Percentiles rank a stretch among this genome's conserved stretches.
Evolutionary conservation across 1,140 invertebrate species (phyloP).

Genomic region (Leptinotarsa texana): DNA sequence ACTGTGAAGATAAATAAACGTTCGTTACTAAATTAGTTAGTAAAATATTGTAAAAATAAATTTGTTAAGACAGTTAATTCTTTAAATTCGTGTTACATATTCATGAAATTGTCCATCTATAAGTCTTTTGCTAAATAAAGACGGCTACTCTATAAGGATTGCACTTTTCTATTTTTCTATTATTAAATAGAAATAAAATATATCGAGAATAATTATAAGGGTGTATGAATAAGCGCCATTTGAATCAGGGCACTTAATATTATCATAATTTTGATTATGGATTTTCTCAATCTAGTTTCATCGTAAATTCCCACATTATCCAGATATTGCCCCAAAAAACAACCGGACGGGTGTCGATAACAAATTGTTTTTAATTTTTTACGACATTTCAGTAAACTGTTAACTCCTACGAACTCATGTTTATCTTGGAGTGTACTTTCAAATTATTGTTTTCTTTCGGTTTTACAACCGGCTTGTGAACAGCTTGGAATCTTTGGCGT

Average conservation of each 20-base stretch:
- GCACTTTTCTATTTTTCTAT: too few relatives aligned
- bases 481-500: constrained; percentile 26
- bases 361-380: constrained; percentile 1
- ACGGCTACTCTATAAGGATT: too few relatives aligned
- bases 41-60: too few relatives aligned
- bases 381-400: constrained; percentile 4
- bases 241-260: neutral
- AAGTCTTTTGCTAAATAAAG: too few relatives aligned
- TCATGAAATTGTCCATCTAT: too few relatives aligned
- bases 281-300: neutral
- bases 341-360: neutral
- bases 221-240: too few relatives aligned
- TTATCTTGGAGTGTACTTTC: constrained; percentile 11
- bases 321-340: neutral
- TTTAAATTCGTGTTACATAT: too few relatives aligned
- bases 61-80: too few relatives aligned
- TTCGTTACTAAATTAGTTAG: too few relatives aligned
- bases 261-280: neutral
- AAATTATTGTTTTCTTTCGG: constrained; percentile 24
- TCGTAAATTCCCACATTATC: neutral
- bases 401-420: neutral
- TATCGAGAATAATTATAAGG: too few relatives aligned
- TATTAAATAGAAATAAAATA: too few relatives aligned
- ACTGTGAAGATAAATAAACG: too few relatives aligned
- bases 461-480: constrained; percentile 35